Base-by-base conservation (phyloP, 1,140 invertebrate genomes). In the Eriocheir sinensis region DNA sequence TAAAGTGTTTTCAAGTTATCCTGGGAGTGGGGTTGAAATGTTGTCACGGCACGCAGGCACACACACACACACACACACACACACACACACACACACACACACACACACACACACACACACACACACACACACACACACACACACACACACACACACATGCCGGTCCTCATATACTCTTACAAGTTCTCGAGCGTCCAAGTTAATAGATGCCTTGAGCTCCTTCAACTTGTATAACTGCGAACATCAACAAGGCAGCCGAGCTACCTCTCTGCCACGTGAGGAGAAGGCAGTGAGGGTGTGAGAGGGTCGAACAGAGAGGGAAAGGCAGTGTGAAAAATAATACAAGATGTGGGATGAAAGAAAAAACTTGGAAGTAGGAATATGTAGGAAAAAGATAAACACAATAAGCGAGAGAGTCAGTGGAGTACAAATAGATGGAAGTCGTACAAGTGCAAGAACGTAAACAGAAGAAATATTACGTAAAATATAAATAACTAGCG, bases 71-170 rank as follows among this genome's bases (percentile, higher is more conserved):
- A n/a, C n/a, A n/a, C 15, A 15, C 15, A 4, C 4, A 48, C 44
- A 0, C n/a, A 72, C 27, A 72, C 27, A 21, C 21, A 1, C 21
- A 12, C 12, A 72, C 60, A 9, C 21, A 72, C 12, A 72, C 38
- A 86, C 36, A 38, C 44, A 41, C 36, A 88, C 44, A 88, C 44
- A 88, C 44, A 15, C 85, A 88, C 30, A 88, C 44, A 38, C 36
- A 38, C 15, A 38, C 36, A 41, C 30, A 41, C 36, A 41, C 36
- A 41, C 36, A 41, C 36, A 41, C 44, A n/a, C 9, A 32, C 9
- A 21, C 0, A 21, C 38, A 38, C 34, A 88, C 53, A 72, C 53
- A 72, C 53, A 12, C 53, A 21, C 4, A 15, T 15, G 44, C 44
- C 15, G 44, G 44, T n/a, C 44, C 15, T 48, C 44, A 48, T 15